phyloP scores from a whole-genome alignment of 2,797 vertebrate species.

The Enteromius fasciolatus region DNA sequence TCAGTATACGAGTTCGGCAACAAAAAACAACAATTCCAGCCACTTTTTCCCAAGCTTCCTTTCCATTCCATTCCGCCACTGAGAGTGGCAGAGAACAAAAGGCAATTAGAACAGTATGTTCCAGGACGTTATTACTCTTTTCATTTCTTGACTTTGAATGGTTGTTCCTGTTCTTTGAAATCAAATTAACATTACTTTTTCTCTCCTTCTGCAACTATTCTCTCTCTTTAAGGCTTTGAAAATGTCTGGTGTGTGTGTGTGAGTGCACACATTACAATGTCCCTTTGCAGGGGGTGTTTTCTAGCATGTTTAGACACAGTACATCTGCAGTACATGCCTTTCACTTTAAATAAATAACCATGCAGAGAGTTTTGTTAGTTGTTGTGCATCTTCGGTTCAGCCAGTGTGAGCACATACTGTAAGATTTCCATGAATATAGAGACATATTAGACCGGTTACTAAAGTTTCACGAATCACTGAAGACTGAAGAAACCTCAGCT shows the following conservation, averaged over 20 bases:
- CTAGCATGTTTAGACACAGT: slow-evolving; percentile 34
- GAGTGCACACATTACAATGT: neutral
- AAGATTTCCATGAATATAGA: neutral
- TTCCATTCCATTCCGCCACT: slow-evolving; percentile 57
- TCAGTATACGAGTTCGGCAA: neutral
- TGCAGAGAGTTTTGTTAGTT: neutral
- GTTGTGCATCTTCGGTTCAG: neutral
- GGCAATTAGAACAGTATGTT: slow-evolving; percentile 68
- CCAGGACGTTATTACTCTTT: slow-evolving; percentile 52
- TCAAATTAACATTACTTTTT: slow-evolving; percentile 51
- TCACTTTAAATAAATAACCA: slow-evolving; percentile 10
- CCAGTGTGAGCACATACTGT: neutral
- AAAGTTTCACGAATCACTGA: neutral
- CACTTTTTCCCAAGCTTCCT: slow-evolving; percentile 56
- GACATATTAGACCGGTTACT: neutral
- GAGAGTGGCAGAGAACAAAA: slow-evolving; percentile 55
- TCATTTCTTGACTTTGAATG: slow-evolving; percentile 39
- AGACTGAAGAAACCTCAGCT: neutral
- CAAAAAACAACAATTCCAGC: slow-evolving; percentile 37
- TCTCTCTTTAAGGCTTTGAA: slow-evolving; percentile 31
- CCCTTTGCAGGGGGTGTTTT: slow-evolving; percentile 12
- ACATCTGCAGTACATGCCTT: slow-evolving; percentile 21
- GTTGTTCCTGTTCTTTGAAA: slow-evolving; percentile 36
- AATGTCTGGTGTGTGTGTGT: neutral
- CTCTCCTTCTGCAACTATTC: slow-evolving; percentile 28